phyloP scores from a whole-genome alignment of 2,797 vertebrate genomes.

The Phataginus tricuspis region DNA sequence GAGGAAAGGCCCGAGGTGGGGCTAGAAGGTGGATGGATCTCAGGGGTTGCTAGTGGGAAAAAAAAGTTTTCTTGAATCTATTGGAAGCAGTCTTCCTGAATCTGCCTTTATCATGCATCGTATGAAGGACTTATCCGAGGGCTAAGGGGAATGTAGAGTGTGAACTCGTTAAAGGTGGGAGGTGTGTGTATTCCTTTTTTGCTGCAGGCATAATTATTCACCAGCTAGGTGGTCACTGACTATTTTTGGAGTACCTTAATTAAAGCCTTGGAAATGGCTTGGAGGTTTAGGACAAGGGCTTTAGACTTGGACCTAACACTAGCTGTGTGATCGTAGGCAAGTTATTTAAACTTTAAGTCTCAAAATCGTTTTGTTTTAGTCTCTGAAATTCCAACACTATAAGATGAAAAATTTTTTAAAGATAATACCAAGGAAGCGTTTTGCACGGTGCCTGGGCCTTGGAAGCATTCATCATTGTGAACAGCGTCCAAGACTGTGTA shows the following conservation, averaged over 20 bases:
- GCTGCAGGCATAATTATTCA: not conserved
- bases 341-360: not conserved
- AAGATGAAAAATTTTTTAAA: not conserved
- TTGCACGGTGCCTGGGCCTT: fast-evolving
- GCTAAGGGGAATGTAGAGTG: not conserved
- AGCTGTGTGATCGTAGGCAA: not conserved
- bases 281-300: not conserved
- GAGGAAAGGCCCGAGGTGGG: not conserved
- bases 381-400: not conserved
- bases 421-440: not conserved
- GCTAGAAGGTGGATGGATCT: not conserved
- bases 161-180: not conserved
- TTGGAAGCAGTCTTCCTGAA: not conserved
- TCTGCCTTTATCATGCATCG: not conserved
- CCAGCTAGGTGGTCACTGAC: no score
- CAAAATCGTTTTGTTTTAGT: not conserved
- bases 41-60: not conserved
- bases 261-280: not conserved
- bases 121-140: not conserved
- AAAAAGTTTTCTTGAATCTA: not conserved
- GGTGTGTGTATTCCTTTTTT: not conserved
- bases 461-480: not conserved
- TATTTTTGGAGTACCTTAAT: not conserved
- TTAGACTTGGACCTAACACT: not conserved
- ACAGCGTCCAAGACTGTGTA: not conserved